These are phyloP conservation scores for Trichomalopsis sarcophagae DNA, from an alignment of 1,140 invertebrate species.

Conservation along the genomic window DNA sequence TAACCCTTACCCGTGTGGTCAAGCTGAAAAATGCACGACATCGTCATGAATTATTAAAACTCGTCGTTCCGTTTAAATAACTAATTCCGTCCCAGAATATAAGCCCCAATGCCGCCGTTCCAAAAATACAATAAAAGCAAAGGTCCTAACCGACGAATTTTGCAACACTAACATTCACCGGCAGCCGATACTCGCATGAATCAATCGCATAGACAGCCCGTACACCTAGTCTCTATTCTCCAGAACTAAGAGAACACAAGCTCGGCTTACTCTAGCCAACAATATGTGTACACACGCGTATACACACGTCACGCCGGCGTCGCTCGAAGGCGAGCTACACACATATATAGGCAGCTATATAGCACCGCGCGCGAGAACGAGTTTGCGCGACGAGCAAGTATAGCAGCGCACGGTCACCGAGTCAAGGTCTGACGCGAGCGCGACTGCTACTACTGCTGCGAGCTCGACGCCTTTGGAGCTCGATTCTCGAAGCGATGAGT, in stretches of 20 bases:
- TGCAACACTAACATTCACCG: too few species aligned
- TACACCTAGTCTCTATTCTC: background rate
- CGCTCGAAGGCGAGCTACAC: background rate
- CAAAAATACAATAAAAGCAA: too few species aligned
- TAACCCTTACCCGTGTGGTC: background rate
- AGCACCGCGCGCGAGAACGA: background rate
- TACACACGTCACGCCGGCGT: background rate
- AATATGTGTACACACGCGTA: background rate
- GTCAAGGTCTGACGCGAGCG: constrained; percentile 63
- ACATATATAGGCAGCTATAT: background rate
- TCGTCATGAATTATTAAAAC: too few species aligned
- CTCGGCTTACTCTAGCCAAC: background rate
- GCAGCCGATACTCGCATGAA: too few species aligned
- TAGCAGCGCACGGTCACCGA: constrained; percentile 59
- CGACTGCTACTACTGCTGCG: constrained; percentile 16
- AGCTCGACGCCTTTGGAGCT: background rate
- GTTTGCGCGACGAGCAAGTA: constrained; percentile 53
- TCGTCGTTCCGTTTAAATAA: background rate
- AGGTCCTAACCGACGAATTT: too few species aligned
- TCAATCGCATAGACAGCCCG: background rate
- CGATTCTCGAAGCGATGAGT: background rate
- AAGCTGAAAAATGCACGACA: background rate
- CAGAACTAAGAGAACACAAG: background rate
- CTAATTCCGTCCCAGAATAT: background rate
- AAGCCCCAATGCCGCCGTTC: too few species aligned